Conservation (phyloP, 2,797 vertebrate species). For the Schizothorax lantsangensis region DNA sequence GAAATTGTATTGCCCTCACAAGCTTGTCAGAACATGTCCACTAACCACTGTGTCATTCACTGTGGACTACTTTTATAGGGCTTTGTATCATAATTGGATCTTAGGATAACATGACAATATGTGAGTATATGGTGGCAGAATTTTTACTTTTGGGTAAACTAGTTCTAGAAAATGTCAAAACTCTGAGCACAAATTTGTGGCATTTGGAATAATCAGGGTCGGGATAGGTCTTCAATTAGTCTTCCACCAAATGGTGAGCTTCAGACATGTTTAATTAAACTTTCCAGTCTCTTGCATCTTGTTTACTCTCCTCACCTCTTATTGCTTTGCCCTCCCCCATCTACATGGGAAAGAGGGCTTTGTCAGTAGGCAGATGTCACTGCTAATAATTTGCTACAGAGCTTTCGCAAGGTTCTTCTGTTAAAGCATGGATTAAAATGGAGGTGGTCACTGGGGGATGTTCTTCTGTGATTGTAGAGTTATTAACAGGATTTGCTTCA, state of each 20-base stretch:
- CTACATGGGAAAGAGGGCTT: conserved; percentile 67
- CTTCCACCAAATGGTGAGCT: conserved; percentile 80
- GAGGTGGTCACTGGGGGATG: conserved; percentile 72
- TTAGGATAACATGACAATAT: background rate
- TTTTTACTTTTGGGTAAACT: background rate
- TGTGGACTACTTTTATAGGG: background rate
- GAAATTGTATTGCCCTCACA: background rate
- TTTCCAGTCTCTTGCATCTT: conserved; percentile 57
- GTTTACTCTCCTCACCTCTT: conserved; percentile 23
- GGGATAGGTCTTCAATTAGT: conserved; percentile 79
- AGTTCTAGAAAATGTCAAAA: background rate
- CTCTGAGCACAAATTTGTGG: conserved; percentile 70
- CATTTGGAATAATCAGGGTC: conserved; percentile 75
- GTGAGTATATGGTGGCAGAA: background rate
- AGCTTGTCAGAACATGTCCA: background rate
- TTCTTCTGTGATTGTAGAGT: conserved; percentile 75
- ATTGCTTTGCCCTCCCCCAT: conserved; percentile 55
- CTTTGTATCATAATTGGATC: background rate
- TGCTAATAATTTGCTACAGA: conserved; percentile 79
- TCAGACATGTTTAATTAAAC: conserved; percentile 83
- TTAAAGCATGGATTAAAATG: conserved; percentile 82
- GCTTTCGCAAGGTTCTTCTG: conserved; percentile 68
- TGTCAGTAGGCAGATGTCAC: conserved; percentile 76
- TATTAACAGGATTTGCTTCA: conserved; percentile 86
- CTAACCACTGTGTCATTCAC: background rate